These are phyloP conservation scores for Cisticola juncidis DNA, from an alignment of 2,113 vertebrate species.

Conservation along the genomic window DNA sequence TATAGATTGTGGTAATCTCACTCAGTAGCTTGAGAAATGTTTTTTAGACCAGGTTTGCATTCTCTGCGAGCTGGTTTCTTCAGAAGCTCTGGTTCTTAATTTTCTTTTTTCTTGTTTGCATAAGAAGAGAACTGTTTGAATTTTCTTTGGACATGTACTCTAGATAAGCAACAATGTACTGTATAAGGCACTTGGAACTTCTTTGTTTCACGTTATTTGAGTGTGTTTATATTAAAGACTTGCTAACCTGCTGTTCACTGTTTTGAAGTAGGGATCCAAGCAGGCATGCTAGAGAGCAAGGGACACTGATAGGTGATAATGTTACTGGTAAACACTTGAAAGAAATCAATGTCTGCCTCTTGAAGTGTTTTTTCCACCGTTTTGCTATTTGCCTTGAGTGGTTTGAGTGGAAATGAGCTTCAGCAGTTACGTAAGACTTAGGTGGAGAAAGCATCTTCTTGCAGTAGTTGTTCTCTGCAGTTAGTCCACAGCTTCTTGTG, in stretches of 20 bases:
- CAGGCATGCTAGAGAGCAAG: background rate
- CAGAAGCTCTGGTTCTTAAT: background rate
- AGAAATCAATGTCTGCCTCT: background rate
- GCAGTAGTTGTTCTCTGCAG: background rate
- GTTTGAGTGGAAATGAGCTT: background rate
- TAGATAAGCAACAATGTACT: background rate
- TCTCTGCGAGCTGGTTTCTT: background rate
- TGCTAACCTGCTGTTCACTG: background rate
- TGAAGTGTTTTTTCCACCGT: background rate
- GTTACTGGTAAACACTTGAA: background rate
- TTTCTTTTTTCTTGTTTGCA: background rate
- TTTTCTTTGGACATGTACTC: background rate
- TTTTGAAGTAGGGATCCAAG: background rate
- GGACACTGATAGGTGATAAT: background rate
- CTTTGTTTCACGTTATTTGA: background rate
- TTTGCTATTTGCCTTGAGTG: background rate
- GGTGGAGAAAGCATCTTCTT: background rate
- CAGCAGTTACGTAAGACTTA: background rate
- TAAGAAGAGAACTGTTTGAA: background rate
- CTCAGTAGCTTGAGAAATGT: background rate
- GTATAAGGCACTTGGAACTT: background rate
- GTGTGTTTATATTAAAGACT: background rate
- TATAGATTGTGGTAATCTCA: background rate
- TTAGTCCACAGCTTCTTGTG: background rate
- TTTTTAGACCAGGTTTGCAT: background rate